Evolutionary conservation across 2,797 vertebrate genomes (phyloP), one percentile per base, ranked within the genome.

Genomic region (Peromyscus attwateri): DNA sequence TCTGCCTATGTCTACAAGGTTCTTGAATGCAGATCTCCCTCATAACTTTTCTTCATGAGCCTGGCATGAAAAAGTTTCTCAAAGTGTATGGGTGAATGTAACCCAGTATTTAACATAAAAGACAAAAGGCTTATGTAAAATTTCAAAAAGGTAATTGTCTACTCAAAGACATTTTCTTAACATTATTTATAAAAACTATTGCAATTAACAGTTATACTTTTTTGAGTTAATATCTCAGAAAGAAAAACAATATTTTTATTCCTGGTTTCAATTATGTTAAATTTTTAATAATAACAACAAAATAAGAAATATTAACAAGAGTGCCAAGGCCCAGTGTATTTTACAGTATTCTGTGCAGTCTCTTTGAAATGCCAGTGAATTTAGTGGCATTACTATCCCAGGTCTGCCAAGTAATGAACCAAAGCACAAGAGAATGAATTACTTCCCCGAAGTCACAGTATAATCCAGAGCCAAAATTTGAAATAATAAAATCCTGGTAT

Each of bases 211-310:
- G 0, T 57, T 87, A 88, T 37, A 29, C 34, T 23, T 64, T 83
- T 55, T 80, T 62, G 6, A 16, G 17, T 85, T 94, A 94, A 57
- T 92, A 71, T 62, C 12, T 83, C 40, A 76, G 37, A 31, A 52
- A 52, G 34, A 94, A 95, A 40, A 73, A 12, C 17, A 37, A 3
- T 2, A 62, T 92, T 85, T 89, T 95, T 77, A 87, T n/a, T 37
- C 49, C 75, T 93, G 80, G 49, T 88, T 94, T 60, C 27, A 94
- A 83, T 92, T 80, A 84, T 37, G 3, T 89, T 80, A 95, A 87
- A 64, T 76, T 66, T 90, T 93, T 92, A 93, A 91, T 19, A 79
- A 60, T 19, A 83, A 60, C 12, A 95, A 68, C 27, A 75, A 62
- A 89, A 12, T 76, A 81, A 85, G 40, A 21, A n/a, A 5, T 95